phyloP scores from a whole-genome alignment of 2,113 vertebrate genomes.

The Cyanocitta stelleri region DNA sequence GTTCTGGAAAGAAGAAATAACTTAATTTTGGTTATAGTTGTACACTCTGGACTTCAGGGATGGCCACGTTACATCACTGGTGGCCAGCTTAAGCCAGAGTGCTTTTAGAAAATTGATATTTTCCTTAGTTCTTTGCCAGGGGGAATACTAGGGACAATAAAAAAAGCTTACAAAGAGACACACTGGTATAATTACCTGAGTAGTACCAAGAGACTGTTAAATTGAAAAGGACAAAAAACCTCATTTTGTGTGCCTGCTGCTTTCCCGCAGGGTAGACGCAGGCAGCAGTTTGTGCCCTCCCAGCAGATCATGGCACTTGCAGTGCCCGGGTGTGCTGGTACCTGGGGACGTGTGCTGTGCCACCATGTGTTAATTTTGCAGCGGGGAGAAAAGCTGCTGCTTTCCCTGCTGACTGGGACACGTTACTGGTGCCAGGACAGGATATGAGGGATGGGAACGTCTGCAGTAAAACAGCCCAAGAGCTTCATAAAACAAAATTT shows the following conservation, averaged over 20 bases:
- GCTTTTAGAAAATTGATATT: neutral
- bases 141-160: neutral
- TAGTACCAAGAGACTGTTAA: neutral
- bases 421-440: neutral
- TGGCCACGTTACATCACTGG: neutral
- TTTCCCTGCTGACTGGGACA: neutral
- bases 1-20: neutral
- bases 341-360: fast-evolving
- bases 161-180: neutral
- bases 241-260: neutral
- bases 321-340: neutral
- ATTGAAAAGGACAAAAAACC: neutral
- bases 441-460: fast-evolving
- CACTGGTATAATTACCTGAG: neutral
- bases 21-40: neutral
- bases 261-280: neutral
- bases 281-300: neutral
- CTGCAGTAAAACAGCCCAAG: neutral
- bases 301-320: neutral
- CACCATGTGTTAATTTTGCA: neutral
- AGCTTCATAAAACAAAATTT: neutral
- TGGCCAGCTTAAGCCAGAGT: neutral
- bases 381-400: neutral
- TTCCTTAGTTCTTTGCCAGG: neutral
- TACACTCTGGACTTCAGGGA: neutral